Evolutionary conservation across 2,888 invertebrate genomes (phyloP).

Genomic region (Junonia oenone): DNA sequence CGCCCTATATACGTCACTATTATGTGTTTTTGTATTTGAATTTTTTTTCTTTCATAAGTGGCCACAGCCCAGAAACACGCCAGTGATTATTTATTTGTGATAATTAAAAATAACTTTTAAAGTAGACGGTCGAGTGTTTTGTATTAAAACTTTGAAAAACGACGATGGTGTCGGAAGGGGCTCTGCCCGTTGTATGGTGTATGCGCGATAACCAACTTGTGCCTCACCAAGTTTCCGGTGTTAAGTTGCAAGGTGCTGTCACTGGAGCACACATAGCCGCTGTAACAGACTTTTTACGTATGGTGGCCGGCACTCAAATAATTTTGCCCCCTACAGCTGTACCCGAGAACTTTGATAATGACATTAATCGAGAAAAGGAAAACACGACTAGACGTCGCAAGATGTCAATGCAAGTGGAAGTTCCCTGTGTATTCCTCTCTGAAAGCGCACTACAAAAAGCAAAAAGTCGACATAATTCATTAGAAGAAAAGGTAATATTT

Average conservation of each 20-base stretch:
- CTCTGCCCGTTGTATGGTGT: constrained; percentile 83
- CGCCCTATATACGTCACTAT: constrained; percentile 54
- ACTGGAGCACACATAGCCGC: constrained; percentile 83
- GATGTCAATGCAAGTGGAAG: constrained; percentile 77
- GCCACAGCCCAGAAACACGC: constrained; percentile 57
- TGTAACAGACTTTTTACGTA: constrained; percentile 82
- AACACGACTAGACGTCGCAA: constrained; percentile 63
- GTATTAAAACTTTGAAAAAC: constrained; percentile 27
- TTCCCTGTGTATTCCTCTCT: constrained; percentile 74
- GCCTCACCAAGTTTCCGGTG: constrained; percentile 83
- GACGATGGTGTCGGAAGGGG: constrained; percentile 82
- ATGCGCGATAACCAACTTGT: constrained; percentile 84
- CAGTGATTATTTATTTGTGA: constrained; percentile 45
- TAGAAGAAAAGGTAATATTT: constrained; percentile 66
- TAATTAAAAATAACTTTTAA: constrained; percentile 9
- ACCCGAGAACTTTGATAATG: constrained; percentile 63
- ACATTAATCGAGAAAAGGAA: constrained; percentile 67
- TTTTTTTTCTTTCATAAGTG: constrained; percentile 55
- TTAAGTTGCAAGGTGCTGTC: constrained; percentile 82
- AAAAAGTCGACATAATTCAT: constrained; percentile 65
- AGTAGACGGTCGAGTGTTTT: constrained; percentile 17
- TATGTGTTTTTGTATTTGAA: constrained; percentile 53
- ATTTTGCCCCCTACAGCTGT: constrained; percentile 74
- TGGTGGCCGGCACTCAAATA: constrained; percentile 82
- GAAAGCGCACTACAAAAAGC: constrained; percentile 71